A percentile compares a stretch with the other conserved stretches of the same genome.
These are phyloP conservation scores for Allacma fusca DNA, from an alignment of 2,888 invertebrate species.

Conservation along the genomic window DNA sequence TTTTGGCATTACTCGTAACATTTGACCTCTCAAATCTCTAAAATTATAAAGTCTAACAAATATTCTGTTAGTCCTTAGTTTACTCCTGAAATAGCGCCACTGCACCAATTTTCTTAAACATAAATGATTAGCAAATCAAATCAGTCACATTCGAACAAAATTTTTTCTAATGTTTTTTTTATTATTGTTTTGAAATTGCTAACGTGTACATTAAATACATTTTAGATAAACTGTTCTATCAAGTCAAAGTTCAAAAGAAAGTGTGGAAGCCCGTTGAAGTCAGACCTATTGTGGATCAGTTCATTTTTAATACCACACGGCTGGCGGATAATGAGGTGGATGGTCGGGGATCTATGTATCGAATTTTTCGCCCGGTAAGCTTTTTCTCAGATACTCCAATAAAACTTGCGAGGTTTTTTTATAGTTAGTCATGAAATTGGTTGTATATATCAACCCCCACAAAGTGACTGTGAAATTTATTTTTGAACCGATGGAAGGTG, in stretches of 20 bases:
- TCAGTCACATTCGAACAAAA: neutral
- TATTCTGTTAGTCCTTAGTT: neutral
- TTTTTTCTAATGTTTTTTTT: neutral
- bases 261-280: constrained; percentile 49
- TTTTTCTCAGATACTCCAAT: neutral
- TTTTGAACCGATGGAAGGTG: too few relatives aligned
- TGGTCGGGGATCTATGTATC: neutral
- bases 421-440: too few relatives aligned
- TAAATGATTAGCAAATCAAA: neutral
- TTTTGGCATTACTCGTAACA: too few relatives aligned
- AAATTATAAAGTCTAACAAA: too few relatives aligned
- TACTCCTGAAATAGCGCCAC: too few relatives aligned
- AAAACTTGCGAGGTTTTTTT: too few relatives aligned
- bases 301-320: constrained; percentile 45
- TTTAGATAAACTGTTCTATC: constrained; percentile 51
- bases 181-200: too few relatives aligned
- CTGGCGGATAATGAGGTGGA: constrained; percentile 17
- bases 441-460: too few relatives aligned
- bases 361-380: constrained; percentile 22
- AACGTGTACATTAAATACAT: neutral
- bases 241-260: constrained; percentile 48
- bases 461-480: too few relatives aligned
- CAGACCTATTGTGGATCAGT: constrained; percentile 50
- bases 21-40: too few relatives aligned
- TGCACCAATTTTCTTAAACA: too few relatives aligned